phyloP scores from a whole-genome alignment of 2,888 invertebrate species.

The Eristalis pertinax region DNA sequence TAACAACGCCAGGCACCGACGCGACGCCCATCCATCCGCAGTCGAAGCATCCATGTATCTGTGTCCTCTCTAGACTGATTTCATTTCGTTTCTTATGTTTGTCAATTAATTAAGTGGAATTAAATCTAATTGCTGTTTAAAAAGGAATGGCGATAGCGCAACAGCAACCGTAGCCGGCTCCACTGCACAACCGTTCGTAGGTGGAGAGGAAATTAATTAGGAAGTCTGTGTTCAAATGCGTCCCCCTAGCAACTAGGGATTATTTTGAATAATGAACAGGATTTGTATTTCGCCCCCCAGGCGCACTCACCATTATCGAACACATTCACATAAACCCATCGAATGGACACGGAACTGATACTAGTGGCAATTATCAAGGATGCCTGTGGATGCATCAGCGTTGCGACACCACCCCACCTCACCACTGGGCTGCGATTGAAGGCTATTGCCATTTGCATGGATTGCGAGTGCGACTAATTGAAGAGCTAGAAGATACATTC shows the following conservation, averaged over 20 bases:
- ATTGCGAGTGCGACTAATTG: conserved; percentile 38
- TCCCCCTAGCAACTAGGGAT: conserved; percentile 61
- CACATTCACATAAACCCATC: background rate
- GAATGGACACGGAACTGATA: conserved; percentile 40
- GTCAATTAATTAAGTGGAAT: conserved; percentile 67
- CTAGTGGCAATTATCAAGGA: conserved; percentile 38
- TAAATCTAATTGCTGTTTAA: conserved; percentile 65
- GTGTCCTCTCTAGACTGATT: conserved; percentile 18
- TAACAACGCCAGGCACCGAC: background rate
- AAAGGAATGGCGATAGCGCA: conserved; percentile 42
- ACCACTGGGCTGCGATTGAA: background rate
- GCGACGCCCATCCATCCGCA: background rate
- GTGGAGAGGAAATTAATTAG: conserved; percentile 62
- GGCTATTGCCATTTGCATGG: conserved; percentile 39
- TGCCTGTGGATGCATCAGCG: conserved; percentile 2
- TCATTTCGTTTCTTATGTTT: conserved; percentile 60
- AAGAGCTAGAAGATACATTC: conserved; percentile 26
- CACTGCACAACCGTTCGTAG: background rate
- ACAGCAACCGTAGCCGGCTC: conserved; percentile 2
- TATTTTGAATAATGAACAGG: conserved; percentile 69
- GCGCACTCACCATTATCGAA: conserved; percentile 32
- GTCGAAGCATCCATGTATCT: background rate
- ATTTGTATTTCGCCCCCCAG: conserved; percentile 55
- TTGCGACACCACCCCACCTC: background rate
- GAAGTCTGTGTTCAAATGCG: conserved; percentile 54